Conservation (phyloP, 2,797 vertebrate genomes). For the Neomorphus geoffroyi region DNA sequence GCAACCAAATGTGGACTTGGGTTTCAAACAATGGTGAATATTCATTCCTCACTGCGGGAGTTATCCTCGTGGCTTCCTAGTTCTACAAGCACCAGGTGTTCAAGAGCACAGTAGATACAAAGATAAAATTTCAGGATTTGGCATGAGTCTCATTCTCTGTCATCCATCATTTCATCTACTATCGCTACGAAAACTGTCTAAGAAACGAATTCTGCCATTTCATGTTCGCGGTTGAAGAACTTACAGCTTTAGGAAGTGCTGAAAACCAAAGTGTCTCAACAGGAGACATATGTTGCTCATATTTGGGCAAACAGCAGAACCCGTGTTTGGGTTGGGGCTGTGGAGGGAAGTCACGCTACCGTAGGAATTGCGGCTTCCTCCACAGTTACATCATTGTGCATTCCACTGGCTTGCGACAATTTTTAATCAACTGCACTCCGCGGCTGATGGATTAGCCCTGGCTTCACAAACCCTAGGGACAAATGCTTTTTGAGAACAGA, state of each 20-base stretch:
- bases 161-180: neutral
- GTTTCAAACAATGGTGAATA: neutral
- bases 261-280: neutral
- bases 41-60: neutral
- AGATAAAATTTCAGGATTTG: neutral
- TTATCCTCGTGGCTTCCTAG: neutral
- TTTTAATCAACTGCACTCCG: neutral
- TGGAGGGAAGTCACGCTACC: neutral
- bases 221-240: neutral
- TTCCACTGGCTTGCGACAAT: neutral
- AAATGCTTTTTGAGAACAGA: constrained; percentile 39
- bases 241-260: neutral
- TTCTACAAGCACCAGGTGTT: neutral
- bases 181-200: neutral
- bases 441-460: constrained; percentile 24
- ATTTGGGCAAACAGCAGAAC: neutral
- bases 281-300: neutral
- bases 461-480: constrained; percentile 37
- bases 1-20: neutral
- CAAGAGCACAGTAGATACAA: neutral
- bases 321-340: neutral
- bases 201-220: neutral
- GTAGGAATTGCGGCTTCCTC: neutral
- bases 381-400: neutral
- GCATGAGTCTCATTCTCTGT: neutral